phyloP scores from a whole-genome alignment of 2,888 invertebrate species.

The Fragum whitleyi region DNA sequence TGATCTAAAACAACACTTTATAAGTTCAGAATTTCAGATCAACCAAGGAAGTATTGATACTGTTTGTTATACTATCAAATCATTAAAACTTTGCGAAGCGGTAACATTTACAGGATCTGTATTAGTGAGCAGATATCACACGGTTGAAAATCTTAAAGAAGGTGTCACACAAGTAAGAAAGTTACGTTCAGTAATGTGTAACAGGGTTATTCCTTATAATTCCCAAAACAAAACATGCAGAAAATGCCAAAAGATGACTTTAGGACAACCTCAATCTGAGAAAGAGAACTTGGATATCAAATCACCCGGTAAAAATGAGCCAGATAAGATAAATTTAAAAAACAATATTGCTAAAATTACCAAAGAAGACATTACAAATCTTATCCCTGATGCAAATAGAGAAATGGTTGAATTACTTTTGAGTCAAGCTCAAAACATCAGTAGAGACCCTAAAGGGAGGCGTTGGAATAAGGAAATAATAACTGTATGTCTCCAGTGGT shows the following conservation, averaged over 20 bases:
- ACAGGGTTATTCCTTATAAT: constrained; percentile 10
- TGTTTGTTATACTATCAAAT: constrained; percentile 8
- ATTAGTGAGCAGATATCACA: constrained; percentile 33
- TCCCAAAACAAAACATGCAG: not conserved
- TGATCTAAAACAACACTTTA: not conserved
- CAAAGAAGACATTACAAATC: constrained; percentile 15
- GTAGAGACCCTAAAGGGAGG: constrained; percentile 39
- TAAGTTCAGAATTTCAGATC: constrained; percentile 14
- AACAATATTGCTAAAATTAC: not conserved
- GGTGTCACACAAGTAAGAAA: not conserved
- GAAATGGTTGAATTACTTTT: constrained; percentile 44
- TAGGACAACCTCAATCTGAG: not conserved
- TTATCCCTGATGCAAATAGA: constrained; percentile 32
- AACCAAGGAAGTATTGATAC: constrained; percentile 28
- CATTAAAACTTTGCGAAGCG: constrained; percentile 36
- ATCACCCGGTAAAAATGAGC: not conserved
- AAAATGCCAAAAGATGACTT: constrained; percentile 42
- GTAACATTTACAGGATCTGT: constrained; percentile 19
- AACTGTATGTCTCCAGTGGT: constrained; percentile 33
- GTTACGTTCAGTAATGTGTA: constrained; percentile 24
- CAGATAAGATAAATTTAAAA: not conserved
- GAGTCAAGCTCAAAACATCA: constrained; percentile 39
- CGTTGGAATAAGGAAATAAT: constrained; percentile 35
- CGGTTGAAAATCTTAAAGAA: constrained; percentile 13
- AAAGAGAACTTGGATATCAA: not conserved